phyloP scores from a whole-genome alignment of 2,797 vertebrate genomes.

The Melanotaenia pygmaea region DNA sequence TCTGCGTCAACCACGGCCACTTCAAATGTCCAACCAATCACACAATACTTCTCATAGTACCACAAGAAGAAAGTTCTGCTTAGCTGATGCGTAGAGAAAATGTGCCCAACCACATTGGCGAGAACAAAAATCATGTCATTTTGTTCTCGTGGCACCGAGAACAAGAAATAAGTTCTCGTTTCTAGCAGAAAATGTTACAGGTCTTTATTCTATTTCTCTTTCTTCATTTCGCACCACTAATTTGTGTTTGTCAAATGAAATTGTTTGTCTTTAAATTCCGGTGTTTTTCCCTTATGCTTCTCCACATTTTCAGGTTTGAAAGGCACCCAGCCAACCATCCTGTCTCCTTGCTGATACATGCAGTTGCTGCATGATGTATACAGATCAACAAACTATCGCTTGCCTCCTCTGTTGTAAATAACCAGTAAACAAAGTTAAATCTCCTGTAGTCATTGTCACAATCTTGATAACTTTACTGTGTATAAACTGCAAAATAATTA shows the following conservation, averaged over 20 bases:
- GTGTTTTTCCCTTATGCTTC: not conserved
- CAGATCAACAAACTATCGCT: slow-evolving; percentile 74
- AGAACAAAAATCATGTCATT: no score
- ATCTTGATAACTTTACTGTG: slow-evolving; percentile 44
- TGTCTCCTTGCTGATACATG: slow-evolving; percentile 28
- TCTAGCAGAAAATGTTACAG: no score
- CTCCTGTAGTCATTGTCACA: slow-evolving; percentile 28
- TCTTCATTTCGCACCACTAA: slow-evolving; percentile 22
- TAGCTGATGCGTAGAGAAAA: no score
- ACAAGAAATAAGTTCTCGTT: no score
- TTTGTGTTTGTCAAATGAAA: slow-evolving; percentile 11
- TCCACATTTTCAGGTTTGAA: slow-evolving; percentile 22
- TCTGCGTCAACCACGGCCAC: no score
- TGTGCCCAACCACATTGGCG: no score
- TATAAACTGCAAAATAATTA: slow-evolving; percentile 60
- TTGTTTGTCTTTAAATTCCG: slow-evolving; percentile 35
- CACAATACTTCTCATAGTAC: no score
- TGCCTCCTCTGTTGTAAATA: slow-evolving; percentile 73
- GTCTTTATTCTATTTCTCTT: not conserved
- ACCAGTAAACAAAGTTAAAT: slow-evolving; percentile 68
- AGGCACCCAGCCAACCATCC: slow-evolving; percentile 39
- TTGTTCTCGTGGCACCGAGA: no score
- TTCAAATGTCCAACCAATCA: slow-evolving; percentile 3
- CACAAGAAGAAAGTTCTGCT: no score
- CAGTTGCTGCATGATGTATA: slow-evolving; percentile 53